These are phyloP conservation scores for Gerris buenoi DNA, from an alignment of 1,140 invertebrate genomes.

Conservation along the genomic window DNA sequence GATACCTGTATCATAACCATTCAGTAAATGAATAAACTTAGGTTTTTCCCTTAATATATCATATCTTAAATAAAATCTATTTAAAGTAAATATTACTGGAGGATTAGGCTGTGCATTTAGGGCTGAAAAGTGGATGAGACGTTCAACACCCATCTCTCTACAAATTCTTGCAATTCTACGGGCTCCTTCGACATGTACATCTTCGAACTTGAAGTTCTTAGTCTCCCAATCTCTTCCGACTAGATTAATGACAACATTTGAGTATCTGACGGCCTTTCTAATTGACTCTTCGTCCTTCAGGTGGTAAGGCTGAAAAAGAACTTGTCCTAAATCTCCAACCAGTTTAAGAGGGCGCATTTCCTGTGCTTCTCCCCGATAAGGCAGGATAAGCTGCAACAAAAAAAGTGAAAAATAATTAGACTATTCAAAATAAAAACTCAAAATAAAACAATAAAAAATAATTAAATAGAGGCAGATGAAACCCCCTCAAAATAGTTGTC, in stretches of 20 bases:
- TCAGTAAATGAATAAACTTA: no score
- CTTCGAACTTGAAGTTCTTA: conserved; percentile 65
- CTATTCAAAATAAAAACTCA: no score
- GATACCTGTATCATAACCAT: no score
- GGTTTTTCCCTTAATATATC: no score
- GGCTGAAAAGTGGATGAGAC: conserved; percentile 70
- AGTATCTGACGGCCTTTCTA: conserved; percentile 75
- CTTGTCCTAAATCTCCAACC: conserved; percentile 87
- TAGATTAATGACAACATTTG: conserved; percentile 94
- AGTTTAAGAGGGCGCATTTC: conserved; percentile 60
- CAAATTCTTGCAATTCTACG: conserved; percentile 55
- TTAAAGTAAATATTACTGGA: conserved; percentile 32
- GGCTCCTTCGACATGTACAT: conserved; percentile 64
- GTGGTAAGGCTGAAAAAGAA: conserved; percentile 75
- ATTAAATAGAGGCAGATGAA: no score
- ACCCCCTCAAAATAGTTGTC: no score
- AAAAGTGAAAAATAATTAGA: no score
- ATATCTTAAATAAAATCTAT: no score
- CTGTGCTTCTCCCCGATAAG: conserved; percentile 78
- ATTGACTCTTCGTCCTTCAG: conserved; percentile 80
- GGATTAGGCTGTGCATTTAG: conserved; percentile 53
- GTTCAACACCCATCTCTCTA: conserved; percentile 60
- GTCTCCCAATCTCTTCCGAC: conserved; percentile 87
- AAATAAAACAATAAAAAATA: no score
- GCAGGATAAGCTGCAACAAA: conserved; percentile 66